Evolutionary conservation across 1,140 invertebrate genomes (phyloP).

Genomic region (Pseudobourletiella spinata): DNA sequence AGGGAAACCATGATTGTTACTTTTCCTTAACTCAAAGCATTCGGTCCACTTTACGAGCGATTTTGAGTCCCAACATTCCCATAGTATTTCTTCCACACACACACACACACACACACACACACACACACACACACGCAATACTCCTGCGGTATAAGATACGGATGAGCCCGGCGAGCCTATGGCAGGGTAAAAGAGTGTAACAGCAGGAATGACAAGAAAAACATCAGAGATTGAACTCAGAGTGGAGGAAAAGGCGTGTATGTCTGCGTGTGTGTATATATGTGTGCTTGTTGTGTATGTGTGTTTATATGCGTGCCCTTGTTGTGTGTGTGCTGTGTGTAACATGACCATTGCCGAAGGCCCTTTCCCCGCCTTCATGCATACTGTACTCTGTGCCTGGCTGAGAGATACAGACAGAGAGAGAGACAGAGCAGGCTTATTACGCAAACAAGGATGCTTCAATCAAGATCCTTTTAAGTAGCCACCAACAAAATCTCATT

Average conservation of each 20-base stretch:
- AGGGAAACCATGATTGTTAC: slow-evolving; percentile 13
- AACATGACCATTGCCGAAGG: not conserved
- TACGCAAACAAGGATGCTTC: slow-evolving; percentile 8
- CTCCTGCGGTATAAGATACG: not conserved
- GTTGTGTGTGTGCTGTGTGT: not conserved
- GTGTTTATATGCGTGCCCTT: too few species aligned
- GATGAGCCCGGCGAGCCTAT: too few species aligned
- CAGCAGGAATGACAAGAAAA: not conserved
- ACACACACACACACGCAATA: not conserved
- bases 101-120: not conserved
- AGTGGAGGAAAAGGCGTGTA: too few species aligned
- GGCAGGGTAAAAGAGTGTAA: too few species aligned
- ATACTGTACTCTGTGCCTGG: not conserved
- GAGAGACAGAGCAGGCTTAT: not conserved
- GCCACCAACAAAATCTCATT: not conserved
- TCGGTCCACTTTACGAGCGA: not conserved
- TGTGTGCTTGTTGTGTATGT: too few species aligned
- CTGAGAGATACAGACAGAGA: not conserved
- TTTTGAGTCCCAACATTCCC: not conserved
- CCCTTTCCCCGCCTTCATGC: too few species aligned
- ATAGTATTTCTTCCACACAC: not conserved
- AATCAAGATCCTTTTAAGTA: slow-evolving; percentile 10
- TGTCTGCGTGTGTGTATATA: too few species aligned
- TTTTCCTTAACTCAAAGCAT: slow-evolving; percentile 6
- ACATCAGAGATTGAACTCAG: not conserved